Percentiles rank a stretch among this genome's conserved stretches.
phyloP scores from a whole-genome alignment of 2,888 invertebrate species.

The Melitaea athalia region DNA sequence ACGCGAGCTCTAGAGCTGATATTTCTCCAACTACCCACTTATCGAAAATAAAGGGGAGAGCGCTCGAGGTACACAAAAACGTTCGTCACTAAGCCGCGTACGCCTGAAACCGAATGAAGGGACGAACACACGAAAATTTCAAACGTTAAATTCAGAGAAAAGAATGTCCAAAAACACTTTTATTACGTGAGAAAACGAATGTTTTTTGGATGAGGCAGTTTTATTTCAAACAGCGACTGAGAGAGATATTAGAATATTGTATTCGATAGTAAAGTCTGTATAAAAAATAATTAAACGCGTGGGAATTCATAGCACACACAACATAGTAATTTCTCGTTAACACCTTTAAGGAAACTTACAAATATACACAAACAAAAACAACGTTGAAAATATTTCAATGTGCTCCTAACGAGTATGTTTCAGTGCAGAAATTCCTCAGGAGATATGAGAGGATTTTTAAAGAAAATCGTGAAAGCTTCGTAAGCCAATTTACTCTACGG shows the following conservation, averaged over 20 bases:
- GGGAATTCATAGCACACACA: too few relatives aligned
- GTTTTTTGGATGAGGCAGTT: too few relatives aligned
- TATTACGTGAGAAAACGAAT: too few relatives aligned
- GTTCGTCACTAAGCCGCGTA: conserved; percentile 45
- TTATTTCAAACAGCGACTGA: too few relatives aligned
- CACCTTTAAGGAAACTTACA: too few relatives aligned
- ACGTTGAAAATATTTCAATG: neutral
- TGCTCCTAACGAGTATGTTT: neutral
- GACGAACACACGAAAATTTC: conserved; percentile 25
- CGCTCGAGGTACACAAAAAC: conserved; percentile 41
- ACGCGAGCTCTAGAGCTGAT: conserved; percentile 34
- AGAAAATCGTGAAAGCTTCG: conserved; percentile 14
- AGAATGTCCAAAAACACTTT: too few relatives aligned
- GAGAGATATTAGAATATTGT: too few relatives aligned
- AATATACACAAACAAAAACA: neutral
- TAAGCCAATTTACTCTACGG: conserved; percentile 27
- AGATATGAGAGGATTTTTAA: conserved; percentile 24
- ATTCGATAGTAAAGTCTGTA: too few relatives aligned
- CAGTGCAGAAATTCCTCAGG: conserved; percentile 14
- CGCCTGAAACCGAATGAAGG: conserved; percentile 28
- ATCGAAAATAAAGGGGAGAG: conserved; percentile 41
- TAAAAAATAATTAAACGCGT: too few relatives aligned
- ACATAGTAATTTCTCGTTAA: too few relatives aligned
- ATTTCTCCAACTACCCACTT: conserved; percentile 40
- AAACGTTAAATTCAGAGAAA: conserved; percentile 17